phyloP scores from a whole-genome alignment of 2,888 invertebrate genomes.

The Kuschelorhynchus macadamiae region DNA sequence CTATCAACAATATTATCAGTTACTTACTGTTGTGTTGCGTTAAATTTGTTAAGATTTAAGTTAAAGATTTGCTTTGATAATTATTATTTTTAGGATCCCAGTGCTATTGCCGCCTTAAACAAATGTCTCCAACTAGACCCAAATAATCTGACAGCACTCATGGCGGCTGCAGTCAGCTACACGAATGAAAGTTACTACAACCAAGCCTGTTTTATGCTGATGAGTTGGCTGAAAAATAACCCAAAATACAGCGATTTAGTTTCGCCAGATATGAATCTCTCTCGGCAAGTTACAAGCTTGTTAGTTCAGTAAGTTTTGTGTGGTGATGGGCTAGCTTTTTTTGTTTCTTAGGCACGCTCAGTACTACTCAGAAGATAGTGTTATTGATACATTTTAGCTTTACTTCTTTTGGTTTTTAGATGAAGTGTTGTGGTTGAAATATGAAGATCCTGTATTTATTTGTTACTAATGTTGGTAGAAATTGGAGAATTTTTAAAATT shows the following conservation, averaged over 20 bases:
- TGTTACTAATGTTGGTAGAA: not conserved
- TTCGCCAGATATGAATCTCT: slow-evolving; percentile 70
- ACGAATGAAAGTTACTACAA: slow-evolving; percentile 96
- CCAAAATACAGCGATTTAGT: slow-evolving; percentile 86
- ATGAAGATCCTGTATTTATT: not conserved
- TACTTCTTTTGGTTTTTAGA: not conserved
- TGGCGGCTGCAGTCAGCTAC: slow-evolving; percentile 93
- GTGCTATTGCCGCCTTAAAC: slow-evolving; percentile 92
- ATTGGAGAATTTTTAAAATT: too few species aligned
- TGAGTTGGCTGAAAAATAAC: slow-evolving; percentile 84
- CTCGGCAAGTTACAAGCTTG: slow-evolving; percentile 69
- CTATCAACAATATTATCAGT: too few species aligned
- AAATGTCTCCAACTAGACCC: slow-evolving; percentile 87
- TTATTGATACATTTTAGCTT: not conserved
- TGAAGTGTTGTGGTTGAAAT: too few species aligned
- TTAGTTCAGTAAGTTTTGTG: slow-evolving; percentile 67
- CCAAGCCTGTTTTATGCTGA: slow-evolving; percentile 87
- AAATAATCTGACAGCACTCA: slow-evolving; percentile 84
- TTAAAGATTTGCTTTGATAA: not conserved
- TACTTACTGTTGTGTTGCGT: too few species aligned
- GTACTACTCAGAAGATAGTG: too few species aligned
- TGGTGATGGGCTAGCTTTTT: slow-evolving; percentile 30
- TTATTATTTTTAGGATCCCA: slow-evolving; percentile 77
- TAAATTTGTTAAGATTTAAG: not conserved
- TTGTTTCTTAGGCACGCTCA: slow-evolving; percentile 2